phyloP scores from a whole-genome alignment of 2,888 invertebrate genomes.

The Tridacna crocea region DNA sequence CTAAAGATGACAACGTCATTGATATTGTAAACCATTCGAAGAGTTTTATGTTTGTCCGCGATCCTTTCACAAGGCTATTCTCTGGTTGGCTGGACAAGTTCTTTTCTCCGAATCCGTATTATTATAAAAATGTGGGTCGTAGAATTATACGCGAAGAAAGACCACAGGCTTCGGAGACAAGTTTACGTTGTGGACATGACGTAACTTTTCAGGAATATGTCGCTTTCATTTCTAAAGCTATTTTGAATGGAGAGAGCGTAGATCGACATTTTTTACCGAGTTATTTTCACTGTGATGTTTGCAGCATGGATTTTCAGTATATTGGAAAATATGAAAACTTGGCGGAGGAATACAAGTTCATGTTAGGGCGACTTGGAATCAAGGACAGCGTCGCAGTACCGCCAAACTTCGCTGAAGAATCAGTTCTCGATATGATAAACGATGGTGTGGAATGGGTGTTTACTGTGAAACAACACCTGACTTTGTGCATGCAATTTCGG shows the following conservation, averaged over 20 bases:
- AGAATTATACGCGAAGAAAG: slow-evolving; percentile 39
- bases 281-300: slow-evolving; percentile 64
- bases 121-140: slow-evolving; percentile 47
- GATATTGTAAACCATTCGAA: background rate
- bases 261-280: slow-evolving; percentile 66
- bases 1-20: background rate
- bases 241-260: slow-evolving; percentile 19
- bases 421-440: slow-evolving; percentile 9
- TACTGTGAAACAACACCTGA: slow-evolving; percentile 9
- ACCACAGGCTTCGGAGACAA: slow-evolving; percentile 23
- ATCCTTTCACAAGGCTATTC: slow-evolving; percentile 63
- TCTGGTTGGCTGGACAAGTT: slow-evolving; percentile 70
- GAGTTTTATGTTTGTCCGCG: slow-evolving; percentile 57
- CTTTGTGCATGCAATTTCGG: slow-evolving; percentile 41
- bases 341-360: slow-evolving; percentile 54
- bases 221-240: slow-evolving; percentile 46
- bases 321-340: slow-evolving; percentile 67
- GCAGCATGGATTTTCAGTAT: slow-evolving; percentile 56
- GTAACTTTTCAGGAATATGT: slow-evolving; percentile 65
- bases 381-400: slow-evolving; percentile 12
- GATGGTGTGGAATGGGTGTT: slow-evolving; percentile 31
- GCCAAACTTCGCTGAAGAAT: slow-evolving; percentile 13
- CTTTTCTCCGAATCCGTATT: slow-evolving; percentile 58
- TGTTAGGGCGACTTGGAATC: slow-evolving; percentile 40
- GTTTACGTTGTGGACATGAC: slow-evolving; percentile 59